Percentiles rank a stretch among this genome's conserved stretches.
Conservation (phyloP, 2,797 vertebrate species). For the Discoglossus pictus region DNA sequence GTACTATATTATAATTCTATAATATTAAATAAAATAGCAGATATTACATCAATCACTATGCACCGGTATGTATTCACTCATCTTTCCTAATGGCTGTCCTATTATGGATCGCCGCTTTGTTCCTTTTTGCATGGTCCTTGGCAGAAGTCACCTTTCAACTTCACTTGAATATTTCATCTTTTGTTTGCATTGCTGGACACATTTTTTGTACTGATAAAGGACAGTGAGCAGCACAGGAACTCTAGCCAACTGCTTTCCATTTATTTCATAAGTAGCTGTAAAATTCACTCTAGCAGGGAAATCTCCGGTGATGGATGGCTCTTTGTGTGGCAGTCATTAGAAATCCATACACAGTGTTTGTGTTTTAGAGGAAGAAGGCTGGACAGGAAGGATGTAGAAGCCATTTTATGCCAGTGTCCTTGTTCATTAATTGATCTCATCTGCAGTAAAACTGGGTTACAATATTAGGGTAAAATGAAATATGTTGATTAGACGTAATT, state of each 20-base stretch:
- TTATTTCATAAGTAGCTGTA: conserved; percentile 24
- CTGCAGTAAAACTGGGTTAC: conserved; percentile 7
- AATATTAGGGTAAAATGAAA: conserved; percentile 18
- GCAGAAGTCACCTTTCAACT: not conserved
- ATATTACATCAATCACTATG: too few species aligned
- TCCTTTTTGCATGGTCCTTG: too few species aligned
- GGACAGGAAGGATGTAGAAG: conserved; percentile 1
- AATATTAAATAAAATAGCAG: too few species aligned
- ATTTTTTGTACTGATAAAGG: not conserved
- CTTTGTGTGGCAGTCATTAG: conserved; percentile 15
- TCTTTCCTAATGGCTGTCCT: too few species aligned
- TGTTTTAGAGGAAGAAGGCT: conserved; percentile 20
- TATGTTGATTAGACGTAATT: conserved; percentile 12
- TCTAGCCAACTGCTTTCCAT: conserved; percentile 7
- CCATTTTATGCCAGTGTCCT: conserved; percentile 6
- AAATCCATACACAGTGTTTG: conserved; percentile 20
- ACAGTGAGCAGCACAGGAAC: not conserved
- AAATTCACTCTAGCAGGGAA: not conserved
- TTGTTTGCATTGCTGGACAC: not conserved
- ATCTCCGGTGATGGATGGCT: conserved; percentile 22
- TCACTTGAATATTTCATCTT: not conserved
- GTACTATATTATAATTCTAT: too few species aligned
- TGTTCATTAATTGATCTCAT: conserved; percentile 34
- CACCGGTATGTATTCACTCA: too few species aligned
- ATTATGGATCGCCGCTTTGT: too few species aligned